Percentiles rank a stretch among this genome's conserved stretches.
Conservation (phyloP, 2,113 vertebrate species). For the Aldabrachelys gigantea region DNA sequence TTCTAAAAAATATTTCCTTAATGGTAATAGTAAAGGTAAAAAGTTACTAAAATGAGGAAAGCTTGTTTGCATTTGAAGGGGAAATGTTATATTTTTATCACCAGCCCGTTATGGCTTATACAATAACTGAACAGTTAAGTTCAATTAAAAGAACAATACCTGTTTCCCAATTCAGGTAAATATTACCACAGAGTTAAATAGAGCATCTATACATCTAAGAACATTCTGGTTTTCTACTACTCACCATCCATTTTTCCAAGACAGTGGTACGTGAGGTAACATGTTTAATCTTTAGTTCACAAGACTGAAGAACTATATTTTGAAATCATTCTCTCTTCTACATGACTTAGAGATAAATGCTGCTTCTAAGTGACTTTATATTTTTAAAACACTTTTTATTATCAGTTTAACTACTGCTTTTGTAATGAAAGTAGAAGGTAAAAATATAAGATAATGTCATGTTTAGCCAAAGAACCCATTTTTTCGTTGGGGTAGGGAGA, state of each 20-base stretch:
- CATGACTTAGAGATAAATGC: not conserved
- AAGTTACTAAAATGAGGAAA: not conserved
- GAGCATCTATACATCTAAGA: not conserved
- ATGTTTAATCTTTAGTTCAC: not conserved
- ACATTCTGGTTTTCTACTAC: not conserved
- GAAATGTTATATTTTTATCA: not conserved
- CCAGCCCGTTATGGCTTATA: not conserved
- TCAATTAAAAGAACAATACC: not conserved
- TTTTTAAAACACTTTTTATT: not conserved
- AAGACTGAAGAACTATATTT: not conserved
- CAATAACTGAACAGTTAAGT: not conserved
- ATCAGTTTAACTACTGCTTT: not conserved
- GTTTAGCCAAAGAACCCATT: not conserved
- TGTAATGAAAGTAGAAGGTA: not conserved
- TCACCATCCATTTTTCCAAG: not conserved
- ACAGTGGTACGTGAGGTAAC: not conserved
- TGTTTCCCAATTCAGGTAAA: not conserved
- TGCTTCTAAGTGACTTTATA: fast-evolving
- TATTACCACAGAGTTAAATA: not conserved
- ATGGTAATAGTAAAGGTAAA: not conserved
- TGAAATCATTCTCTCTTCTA: not conserved
- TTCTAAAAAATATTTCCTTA: not conserved
- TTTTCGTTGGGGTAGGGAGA: not conserved
- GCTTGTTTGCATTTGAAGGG: not conserved
- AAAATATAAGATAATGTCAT: not conserved